These are phyloP conservation scores for Cercopithecus neglectus DNA, from an alignment of 2,797 vertebrate genomes.

Conservation along the genomic window DNA sequence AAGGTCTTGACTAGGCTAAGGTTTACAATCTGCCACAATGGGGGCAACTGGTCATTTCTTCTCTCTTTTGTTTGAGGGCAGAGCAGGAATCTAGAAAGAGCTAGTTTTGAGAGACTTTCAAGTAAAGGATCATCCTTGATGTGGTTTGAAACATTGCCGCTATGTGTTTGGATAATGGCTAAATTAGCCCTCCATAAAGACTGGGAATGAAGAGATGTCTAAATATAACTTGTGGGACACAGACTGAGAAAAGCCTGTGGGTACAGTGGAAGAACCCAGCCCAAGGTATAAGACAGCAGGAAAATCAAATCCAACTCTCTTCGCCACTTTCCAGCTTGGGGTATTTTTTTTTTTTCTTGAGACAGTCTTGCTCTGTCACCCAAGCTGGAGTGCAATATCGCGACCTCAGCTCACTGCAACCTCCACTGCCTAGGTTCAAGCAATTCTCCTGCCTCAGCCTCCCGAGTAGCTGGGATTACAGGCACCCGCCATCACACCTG, in stretches of 20 bases:
- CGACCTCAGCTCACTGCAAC: neutral
- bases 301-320: neutral
- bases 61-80: neutral
- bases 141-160: neutral
- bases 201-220: constrained; percentile 32
- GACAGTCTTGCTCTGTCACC: neutral
- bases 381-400: neutral
- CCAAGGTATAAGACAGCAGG: neutral
- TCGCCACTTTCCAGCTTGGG: neutral
- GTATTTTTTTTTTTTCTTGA: neutral
- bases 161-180: constrained; percentile 19
- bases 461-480: neutral
- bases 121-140: neutral
- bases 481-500: neutral
- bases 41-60: neutral
- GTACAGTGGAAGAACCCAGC: neutral
- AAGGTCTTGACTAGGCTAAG: neutral
- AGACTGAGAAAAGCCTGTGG: neutral
- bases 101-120: constrained; percentile 5
- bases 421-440: neutral
- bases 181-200: neutral
- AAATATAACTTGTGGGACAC: neutral
- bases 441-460: neutral
- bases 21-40: neutral
- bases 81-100: neutral